phyloP scores from a whole-genome alignment of 2,113 vertebrate genomes.

The Strix uralensis region DNA sequence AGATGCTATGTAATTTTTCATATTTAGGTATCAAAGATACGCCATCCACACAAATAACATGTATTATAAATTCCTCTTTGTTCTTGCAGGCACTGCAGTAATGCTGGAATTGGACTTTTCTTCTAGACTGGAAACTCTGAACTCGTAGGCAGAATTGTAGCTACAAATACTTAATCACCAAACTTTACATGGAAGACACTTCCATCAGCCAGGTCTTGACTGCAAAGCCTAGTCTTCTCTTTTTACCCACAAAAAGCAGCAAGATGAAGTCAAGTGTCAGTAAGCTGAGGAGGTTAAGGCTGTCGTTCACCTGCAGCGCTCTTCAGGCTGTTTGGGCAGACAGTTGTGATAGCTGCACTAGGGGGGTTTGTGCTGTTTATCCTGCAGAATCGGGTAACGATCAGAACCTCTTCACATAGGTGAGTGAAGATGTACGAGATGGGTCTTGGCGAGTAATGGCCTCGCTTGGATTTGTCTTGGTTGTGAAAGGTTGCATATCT shows the following conservation, averaged over 20 bases:
- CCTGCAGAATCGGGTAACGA: rapidly evolving
- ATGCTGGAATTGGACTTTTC: neutral
- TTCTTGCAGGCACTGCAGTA: neutral
- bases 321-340: neutral
- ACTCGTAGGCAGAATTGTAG: neutral
- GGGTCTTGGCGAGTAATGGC: neutral
- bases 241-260: neutral
- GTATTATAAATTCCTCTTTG: neutral
- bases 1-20: neutral
- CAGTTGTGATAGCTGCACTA: neutral
- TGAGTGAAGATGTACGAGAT: neutral
- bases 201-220: neutral
- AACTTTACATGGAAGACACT: neutral
- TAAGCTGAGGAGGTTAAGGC: neutral
- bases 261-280: neutral
- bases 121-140: neutral
- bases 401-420: neutral
- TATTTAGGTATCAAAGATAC: neutral
- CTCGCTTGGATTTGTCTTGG: neutral
- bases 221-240: neutral
- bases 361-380: neutral
- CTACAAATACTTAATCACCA: neutral
- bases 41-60: neutral
- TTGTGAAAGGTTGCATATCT: neutral
- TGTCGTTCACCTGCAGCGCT: neutral